Evolutionary conservation across 1,140 invertebrate species (phyloP).

Genomic region (Homalodisca vitripennis): DNA sequence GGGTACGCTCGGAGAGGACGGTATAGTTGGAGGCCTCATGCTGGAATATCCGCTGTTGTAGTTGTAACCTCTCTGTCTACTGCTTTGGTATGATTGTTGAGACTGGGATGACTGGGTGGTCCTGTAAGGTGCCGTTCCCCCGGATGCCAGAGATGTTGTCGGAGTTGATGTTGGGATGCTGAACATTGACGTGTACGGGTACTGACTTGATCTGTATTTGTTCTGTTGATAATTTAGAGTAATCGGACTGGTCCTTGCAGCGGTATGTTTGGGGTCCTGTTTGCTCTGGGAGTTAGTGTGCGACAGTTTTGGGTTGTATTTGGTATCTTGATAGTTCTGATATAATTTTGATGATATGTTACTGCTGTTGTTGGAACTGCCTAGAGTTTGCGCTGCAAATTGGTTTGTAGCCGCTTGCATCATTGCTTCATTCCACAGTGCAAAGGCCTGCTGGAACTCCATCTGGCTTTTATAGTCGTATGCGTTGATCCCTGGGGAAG

Average conservation of each 20-base stretch:
- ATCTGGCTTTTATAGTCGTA: constrained; percentile 57
- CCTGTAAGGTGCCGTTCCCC: not conserved
- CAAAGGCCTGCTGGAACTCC: constrained; percentile 51
- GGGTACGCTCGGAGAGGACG: not conserved
- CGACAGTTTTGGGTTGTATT: constrained; percentile 22
- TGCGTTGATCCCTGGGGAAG: constrained; percentile 25
- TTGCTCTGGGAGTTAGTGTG: not conserved
- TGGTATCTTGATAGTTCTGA: constrained; percentile 31
- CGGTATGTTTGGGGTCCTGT: constrained; percentile 37
- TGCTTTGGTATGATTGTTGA: not conserved
- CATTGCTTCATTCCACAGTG: constrained; percentile 63
- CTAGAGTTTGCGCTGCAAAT: constrained; percentile 1
- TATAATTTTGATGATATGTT: constrained; percentile 31
- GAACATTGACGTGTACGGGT: constrained; percentile 18
- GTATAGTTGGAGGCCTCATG: not conserved
- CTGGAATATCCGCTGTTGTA: not conserved
- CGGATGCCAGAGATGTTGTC: not conserved
- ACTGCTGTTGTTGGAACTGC: not conserved
- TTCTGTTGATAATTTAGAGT: constrained; percentile 46
- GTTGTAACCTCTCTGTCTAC: not conserved
- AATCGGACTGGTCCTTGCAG: constrained; percentile 52
- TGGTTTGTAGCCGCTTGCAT: constrained; percentile 43
- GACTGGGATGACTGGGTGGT: not conserved
- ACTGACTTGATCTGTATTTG: constrained; percentile 20
- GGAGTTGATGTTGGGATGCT: constrained; percentile 8